These are phyloP conservation scores for Polypedilum vanderplanki DNA, from an alignment of 1,140 invertebrate genomes.

Conservation along the genomic window DNA sequence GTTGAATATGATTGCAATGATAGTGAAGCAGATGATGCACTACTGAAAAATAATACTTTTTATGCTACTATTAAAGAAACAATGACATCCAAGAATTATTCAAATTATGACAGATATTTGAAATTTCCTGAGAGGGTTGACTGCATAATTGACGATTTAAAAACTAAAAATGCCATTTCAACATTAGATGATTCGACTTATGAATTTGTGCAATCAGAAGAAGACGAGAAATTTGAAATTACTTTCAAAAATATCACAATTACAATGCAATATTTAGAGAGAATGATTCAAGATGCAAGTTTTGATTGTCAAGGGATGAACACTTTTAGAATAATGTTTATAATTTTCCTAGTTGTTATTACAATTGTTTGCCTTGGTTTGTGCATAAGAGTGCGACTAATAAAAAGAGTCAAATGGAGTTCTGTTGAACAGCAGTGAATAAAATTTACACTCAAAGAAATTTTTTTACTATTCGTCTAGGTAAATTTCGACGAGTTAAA, in stretches of 20 bases:
- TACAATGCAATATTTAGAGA: background rate
- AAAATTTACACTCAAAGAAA: too few relatives aligned
- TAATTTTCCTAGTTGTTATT: too few relatives aligned
- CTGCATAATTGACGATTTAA: background rate
- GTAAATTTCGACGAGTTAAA: too few relatives aligned
- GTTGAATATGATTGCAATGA: background rate
- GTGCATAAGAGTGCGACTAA: too few relatives aligned
- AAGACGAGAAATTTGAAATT: background rate
- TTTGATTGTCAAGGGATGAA: background rate
- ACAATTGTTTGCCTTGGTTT: too few relatives aligned
- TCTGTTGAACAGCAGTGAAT: too few relatives aligned
- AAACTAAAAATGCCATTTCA: background rate
- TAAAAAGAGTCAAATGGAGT: too few relatives aligned
- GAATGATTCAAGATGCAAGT: background rate
- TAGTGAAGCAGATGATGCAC: background rate
- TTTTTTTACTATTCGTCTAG: too few relatives aligned
- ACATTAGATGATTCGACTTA: background rate
- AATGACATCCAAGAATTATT: background rate
- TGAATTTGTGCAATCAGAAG: background rate
- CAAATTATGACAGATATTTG: background rate
- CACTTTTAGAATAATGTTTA: too few relatives aligned
- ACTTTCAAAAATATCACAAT: background rate
- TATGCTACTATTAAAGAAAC: background rate
- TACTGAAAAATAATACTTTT: background rate
- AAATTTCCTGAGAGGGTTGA: background rate